Base-by-base conservation (phyloP, 2,113 vertebrate species). In the Columbina picui region DNA sequence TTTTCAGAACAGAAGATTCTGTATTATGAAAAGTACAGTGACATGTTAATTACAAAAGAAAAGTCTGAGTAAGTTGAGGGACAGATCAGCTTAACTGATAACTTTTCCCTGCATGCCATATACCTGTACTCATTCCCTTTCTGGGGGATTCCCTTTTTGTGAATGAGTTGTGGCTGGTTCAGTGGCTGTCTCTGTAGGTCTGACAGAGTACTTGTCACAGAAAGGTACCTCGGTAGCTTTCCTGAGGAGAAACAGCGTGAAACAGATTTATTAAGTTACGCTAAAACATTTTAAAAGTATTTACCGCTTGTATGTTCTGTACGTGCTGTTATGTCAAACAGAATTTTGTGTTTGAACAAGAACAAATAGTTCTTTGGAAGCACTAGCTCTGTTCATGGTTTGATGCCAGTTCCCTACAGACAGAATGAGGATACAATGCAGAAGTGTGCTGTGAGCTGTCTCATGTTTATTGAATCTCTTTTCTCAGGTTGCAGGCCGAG, bases 401-500 rank as follows among this genome's bases (percentile, higher is more conserved):
- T 36, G 12, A 8, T 41, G 29, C 14, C 9, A 14, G 0, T 57
- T 61, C 22, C 38, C 27, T 53, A 2, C 23, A 36, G 49, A 16
- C 36, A 39, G 53, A 80, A n/a, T 26, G 6, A 13, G 32, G 60
- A 9, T 20, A 12, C 12, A 32, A 5, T 3, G 15, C 38, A 23
- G 29, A 11, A 12, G 21, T 30, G 43, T 84, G 34, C 65, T 45
- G 38, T 26, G 75, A 59, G 39, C 26, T 63, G 55, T 36, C 29
- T 81, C 38, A 20, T 38, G 27, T 55, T 89, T 3, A 4, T 23
- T 16, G 14, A 55, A 13, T 74, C 84, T 92, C 93, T 92, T 79
- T 90, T 78, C 43, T 78, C 80, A 99, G 99, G 99, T 99, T 91
- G 99, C 99, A 73, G 98, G 98, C 69, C 98, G 99, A 78, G 98